Conservation (phyloP, 2,888 invertebrate genomes). For the Limnephilus auricula region DNA sequence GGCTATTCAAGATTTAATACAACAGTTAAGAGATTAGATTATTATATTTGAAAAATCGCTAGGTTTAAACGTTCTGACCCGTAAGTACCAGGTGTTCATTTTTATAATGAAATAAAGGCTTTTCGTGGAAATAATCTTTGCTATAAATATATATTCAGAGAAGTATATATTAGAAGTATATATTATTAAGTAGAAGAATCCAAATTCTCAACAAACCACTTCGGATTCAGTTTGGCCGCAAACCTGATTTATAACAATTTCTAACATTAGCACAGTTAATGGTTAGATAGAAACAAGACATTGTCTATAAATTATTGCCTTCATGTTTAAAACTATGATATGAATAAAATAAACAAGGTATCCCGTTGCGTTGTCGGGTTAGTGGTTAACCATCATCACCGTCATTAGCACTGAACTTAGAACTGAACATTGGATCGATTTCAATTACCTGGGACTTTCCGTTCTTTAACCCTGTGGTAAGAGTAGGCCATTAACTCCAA, state of each 20-base stretch:
- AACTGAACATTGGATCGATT: background rate
- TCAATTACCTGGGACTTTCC: background rate
- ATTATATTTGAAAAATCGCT: background rate
- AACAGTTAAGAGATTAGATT: constrained; percentile 2
- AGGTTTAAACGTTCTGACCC: background rate
- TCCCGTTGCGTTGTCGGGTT: background rate
- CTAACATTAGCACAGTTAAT: background rate
- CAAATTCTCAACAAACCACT: background rate
- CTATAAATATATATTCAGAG: background rate
- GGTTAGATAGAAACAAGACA: background rate
- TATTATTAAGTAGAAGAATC: background rate
- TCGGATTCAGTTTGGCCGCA: background rate
- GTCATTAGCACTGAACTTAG: background rate
- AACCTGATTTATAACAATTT: background rate
- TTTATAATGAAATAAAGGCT: background rate
- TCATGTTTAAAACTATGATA: background rate
- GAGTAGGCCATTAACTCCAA: background rate
- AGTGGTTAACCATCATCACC: background rate
- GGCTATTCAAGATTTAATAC: constrained; percentile 6
- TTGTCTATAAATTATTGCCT: background rate
- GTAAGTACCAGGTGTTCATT: background rate
- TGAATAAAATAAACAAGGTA: background rate
- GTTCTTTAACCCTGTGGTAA: background rate
- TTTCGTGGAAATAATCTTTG: background rate
- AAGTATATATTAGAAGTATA: too few species aligned